These are phyloP conservation scores for Drosophila mettleri DNA, from an alignment of 2,888 invertebrate species.

Conservation along the genomic window DNA sequence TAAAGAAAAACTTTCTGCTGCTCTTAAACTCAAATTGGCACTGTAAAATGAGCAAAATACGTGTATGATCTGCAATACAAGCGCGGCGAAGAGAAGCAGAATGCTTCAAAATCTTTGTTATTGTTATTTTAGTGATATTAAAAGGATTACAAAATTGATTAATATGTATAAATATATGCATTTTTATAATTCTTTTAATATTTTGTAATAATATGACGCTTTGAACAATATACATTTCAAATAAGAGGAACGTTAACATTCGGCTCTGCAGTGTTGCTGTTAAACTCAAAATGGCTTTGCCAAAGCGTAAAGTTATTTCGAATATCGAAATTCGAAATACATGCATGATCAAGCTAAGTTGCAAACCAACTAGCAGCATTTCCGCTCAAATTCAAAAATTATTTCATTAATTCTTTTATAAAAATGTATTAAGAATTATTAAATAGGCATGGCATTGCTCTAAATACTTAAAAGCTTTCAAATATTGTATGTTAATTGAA, in stretches of 20 bases:
- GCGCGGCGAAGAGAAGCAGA: too few species aligned
- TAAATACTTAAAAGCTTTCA: background rate
- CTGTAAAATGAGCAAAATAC: too few species aligned
- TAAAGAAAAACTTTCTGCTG: too few species aligned
- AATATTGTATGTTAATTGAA: background rate
- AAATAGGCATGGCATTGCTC: background rate
- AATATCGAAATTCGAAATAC: constrained; percentile 5
- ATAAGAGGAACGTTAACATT: background rate
- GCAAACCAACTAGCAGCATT: constrained; percentile 36
- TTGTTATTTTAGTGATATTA: too few species aligned
- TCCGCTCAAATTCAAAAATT: background rate
- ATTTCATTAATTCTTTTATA: background rate
- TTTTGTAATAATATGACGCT: too few species aligned
- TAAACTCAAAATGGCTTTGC: constrained; percentile 15
- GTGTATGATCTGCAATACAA: too few species aligned
- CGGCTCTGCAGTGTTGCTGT: background rate
- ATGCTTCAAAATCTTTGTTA: too few species aligned
- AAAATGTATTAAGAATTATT: background rate
- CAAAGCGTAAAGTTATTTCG: background rate
- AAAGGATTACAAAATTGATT: too few species aligned
- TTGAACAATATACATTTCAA: background rate
- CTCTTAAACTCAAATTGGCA: too few species aligned
- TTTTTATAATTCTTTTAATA: too few species aligned
- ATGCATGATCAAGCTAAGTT: constrained; percentile 40
- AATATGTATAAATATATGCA: too few species aligned